Evolutionary conservation across 2,113 vertebrate genomes (phyloP).

Genomic region (Rutilus rutilus): DNA sequence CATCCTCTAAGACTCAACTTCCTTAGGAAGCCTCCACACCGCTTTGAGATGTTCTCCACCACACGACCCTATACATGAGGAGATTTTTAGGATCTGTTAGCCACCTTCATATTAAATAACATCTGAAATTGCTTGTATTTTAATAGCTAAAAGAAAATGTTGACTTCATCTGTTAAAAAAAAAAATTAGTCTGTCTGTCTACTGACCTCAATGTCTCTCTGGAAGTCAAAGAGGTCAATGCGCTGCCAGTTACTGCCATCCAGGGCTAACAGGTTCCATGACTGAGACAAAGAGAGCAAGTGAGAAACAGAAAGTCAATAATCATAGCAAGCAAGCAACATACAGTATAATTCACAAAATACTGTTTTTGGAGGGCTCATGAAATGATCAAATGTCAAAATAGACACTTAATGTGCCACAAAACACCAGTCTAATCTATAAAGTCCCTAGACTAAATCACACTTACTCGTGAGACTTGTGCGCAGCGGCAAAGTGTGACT

Average conservation of each 20-base stretch:
- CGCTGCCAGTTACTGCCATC: conserved; percentile 99
- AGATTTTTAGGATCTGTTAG: not conserved
- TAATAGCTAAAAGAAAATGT: not conserved
- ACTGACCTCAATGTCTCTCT: conserved; percentile 96
- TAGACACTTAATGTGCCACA: conserved; percentile 56
- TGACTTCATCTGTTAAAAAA: too few species aligned
- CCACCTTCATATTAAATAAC: not conserved
- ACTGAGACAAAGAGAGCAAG: conserved; percentile 72
- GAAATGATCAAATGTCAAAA: not conserved
- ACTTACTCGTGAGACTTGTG: conserved; percentile 98
- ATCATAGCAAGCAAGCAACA: not conserved
- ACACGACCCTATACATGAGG: conserved; percentile 85
- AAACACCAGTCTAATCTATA: not conserved
- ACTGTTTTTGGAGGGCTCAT: not conserved
- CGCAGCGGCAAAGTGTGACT: conserved; percentile 98
- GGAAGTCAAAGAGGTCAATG: conserved; percentile 99
- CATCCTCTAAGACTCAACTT: conserved; percentile 94
- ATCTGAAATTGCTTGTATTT: not conserved
- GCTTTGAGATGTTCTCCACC: conserved; percentile 99
- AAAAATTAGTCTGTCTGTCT: not conserved
- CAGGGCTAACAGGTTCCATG: conserved; percentile 97
- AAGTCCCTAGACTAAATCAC: conserved; percentile 38
- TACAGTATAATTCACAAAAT: not conserved
- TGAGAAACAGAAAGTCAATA: conserved; percentile 8
- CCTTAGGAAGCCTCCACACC: conserved; percentile 96